phyloP scores from a whole-genome alignment of 2,888 invertebrate species.

The Ophioninae sp. region DNA sequence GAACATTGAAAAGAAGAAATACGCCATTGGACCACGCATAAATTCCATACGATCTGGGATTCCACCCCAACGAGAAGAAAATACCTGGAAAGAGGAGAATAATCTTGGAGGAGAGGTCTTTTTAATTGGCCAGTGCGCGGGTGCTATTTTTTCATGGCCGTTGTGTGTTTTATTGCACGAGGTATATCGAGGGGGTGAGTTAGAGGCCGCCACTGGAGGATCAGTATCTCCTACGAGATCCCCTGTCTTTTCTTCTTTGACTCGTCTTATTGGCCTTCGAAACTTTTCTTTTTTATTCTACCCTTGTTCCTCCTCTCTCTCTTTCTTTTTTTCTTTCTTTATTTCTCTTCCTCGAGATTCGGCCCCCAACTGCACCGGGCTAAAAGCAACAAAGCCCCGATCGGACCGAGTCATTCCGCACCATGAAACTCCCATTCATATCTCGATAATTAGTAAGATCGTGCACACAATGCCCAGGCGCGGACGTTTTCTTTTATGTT shows the following conservation, averaged over 20 bases:
- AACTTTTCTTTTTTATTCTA: neutral
- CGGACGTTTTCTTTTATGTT: conserved; percentile 58
- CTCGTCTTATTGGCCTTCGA: conserved; percentile 9
- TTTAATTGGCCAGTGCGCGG: neutral
- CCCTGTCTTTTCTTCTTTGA: conserved; percentile 25
- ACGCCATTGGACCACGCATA: too few species aligned
- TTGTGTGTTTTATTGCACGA: conserved; percentile 14
- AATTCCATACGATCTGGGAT: too few species aligned
- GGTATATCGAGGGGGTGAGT: conserved; percentile 40
- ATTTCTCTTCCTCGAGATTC: conserved; percentile 15
- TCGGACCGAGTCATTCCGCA: conserved; percentile 70
- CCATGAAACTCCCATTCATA: conserved; percentile 70
- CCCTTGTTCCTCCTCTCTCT: too few species aligned
- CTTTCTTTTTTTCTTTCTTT: conserved; percentile 20
- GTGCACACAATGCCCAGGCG: conserved; percentile 68
- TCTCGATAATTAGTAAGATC: conserved; percentile 74
- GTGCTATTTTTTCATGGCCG: neutral
- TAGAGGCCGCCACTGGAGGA: neutral
- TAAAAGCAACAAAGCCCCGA: conserved; percentile 66
- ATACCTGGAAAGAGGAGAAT: too few species aligned
- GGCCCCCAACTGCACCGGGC: conserved; percentile 19
- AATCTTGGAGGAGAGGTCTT: neutral
- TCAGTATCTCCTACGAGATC: neutral
- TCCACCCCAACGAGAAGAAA: too few species aligned
- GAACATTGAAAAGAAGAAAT: too few species aligned